These are phyloP conservation scores for Cordilura impudica DNA, from an alignment of 2,888 invertebrate genomes.

Conservation along the genomic window DNA sequence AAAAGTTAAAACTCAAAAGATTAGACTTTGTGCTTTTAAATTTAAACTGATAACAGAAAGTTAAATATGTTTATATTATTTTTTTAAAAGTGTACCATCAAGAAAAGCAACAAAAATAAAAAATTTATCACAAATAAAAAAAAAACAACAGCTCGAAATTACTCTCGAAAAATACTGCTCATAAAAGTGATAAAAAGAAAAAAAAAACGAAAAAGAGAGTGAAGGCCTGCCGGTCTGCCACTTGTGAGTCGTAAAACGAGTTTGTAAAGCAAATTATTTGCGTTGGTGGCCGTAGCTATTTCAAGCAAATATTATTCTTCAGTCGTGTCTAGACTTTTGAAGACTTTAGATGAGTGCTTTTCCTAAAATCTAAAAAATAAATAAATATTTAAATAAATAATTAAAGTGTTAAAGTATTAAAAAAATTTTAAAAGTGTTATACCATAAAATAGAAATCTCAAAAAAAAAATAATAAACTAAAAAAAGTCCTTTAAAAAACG, in stretches of 20 bases:
- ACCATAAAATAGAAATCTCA: background rate
- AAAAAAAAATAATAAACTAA: background rate
- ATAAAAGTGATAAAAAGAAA: slow-evolving; percentile 10
- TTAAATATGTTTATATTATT: background rate
- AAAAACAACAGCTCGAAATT: background rate
- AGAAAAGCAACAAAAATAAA: background rate
- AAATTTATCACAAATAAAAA: slow-evolving; percentile 18
- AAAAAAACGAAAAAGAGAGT: background rate
- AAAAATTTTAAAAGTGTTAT: slow-evolving; percentile 1
- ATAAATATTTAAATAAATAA: background rate
- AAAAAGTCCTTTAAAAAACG: background rate
- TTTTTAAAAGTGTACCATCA: slow-evolving; percentile 31
- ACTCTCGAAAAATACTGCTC: background rate
- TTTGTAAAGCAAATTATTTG: background rate
- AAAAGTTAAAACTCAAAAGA: background rate
- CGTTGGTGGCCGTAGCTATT: slow-evolving; percentile 11
- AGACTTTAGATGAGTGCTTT: slow-evolving; percentile 28
- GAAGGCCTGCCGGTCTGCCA: background rate
- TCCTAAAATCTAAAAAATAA: background rate
- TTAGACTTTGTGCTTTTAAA: slow-evolving; percentile 33
- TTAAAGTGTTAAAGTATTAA: background rate
- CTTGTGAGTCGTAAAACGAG: slow-evolving; percentile 14
- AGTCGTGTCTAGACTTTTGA: slow-evolving; percentile 54
- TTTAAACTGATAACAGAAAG: background rate
- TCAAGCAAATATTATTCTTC: slow-evolving; percentile 14